Evolutionary conservation across 2,113 vertebrate genomes (phyloP).

Genomic region (Corvus moneduloides): DNA sequence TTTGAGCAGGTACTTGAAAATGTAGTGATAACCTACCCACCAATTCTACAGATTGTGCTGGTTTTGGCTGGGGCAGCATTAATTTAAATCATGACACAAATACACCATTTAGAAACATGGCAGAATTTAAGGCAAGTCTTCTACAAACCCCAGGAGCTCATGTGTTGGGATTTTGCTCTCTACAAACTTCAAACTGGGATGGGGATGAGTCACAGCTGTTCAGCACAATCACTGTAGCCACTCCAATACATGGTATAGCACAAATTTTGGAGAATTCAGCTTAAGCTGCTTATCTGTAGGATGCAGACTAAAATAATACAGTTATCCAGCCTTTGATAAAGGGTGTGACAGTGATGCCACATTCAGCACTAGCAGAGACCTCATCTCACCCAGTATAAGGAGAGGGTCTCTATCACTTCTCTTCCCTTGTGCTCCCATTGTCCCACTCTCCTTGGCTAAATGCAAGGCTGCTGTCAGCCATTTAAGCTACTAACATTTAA

Average conservation of each 20-base stretch:
- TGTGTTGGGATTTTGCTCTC: neutral
- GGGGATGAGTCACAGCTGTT: neutral
- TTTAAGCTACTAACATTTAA: neutral
- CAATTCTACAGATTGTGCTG: neutral
- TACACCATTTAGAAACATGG: neutral
- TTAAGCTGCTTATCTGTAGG: neutral
- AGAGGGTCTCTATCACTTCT: neutral
- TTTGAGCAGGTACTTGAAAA: neutral
- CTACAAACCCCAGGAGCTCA: neutral
- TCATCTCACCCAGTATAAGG: neutral
- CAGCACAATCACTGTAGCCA: neutral
- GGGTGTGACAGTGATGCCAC: neutral
- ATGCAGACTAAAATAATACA: neutral
- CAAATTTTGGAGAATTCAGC: neutral
- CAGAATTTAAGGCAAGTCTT: neutral
- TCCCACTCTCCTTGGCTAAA: neutral
- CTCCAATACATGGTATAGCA: neutral
- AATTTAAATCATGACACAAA: neutral
- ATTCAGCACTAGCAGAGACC: neutral
- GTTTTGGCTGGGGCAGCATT: neutral
- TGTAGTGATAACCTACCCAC: neutral
- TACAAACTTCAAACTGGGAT: neutral
- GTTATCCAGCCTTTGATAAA: neutral
- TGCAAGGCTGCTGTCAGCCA: neutral
- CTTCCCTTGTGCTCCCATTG: neutral